A percentile compares a stretch with the other conserved stretches of the same genome.
These are phyloP conservation scores for Prorops nasuta DNA, from an alignment of 1,140 invertebrate species.

Conservation along the genomic window DNA sequence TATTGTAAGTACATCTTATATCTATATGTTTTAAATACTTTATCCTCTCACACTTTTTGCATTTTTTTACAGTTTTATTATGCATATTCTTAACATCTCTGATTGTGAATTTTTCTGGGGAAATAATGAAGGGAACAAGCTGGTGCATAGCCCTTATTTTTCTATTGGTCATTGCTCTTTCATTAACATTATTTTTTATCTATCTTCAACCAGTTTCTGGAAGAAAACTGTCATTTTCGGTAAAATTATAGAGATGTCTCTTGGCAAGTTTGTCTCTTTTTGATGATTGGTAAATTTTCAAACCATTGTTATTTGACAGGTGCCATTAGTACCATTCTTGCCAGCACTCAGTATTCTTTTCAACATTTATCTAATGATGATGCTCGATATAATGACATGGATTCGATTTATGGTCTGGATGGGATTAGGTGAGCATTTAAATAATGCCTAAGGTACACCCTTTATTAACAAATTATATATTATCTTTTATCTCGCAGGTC, in stretches of 20 bases:
- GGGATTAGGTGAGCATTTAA: slow-evolving; percentile 22
- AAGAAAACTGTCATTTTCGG: slow-evolving; percentile 43
- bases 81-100: slow-evolving; percentile 56
- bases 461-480: slow-evolving; percentile 1
- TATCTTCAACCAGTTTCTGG: slow-evolving; percentile 61
- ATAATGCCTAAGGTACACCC: neutral
- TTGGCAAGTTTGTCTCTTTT: neutral
- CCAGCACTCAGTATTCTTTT: slow-evolving; percentile 67
- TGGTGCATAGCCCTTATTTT: slow-evolving; percentile 41
- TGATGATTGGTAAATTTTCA: neutral
- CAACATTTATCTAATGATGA: slow-evolving; percentile 70
- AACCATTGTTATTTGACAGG: slow-evolving; percentile 55
- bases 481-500: slow-evolving; percentile 18
- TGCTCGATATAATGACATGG: slow-evolving; percentile 66
- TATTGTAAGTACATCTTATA: slow-evolving; percentile 53
- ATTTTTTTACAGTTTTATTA: slow-evolving; percentile 52
- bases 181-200: slow-evolving; percentile 59
- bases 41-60: neutral
- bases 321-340: slow-evolving; percentile 68
- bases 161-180: slow-evolving; percentile 45
- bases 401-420: slow-evolving; percentile 67
- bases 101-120: slow-evolving; percentile 47
- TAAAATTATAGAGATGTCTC: slow-evolving; percentile 19
- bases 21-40: neutral
- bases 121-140: slow-evolving; percentile 45